Conservation (phyloP, 2,797 vertebrate species). For the Alca torda region DNA sequence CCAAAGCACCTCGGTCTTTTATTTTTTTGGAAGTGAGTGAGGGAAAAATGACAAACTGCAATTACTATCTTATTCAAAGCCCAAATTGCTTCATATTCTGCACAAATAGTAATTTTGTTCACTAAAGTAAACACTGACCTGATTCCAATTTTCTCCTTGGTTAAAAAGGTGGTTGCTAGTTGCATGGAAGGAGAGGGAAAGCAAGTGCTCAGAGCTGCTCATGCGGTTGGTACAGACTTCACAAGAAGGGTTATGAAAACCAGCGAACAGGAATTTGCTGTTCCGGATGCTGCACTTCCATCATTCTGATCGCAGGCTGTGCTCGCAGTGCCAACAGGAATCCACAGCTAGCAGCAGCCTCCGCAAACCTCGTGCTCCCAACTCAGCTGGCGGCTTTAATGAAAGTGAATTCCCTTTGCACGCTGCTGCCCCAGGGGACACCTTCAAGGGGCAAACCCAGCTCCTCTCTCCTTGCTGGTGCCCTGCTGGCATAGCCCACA, state of each 20-base stretch:
- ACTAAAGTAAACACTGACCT: neutral
- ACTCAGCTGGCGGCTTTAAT: neutral
- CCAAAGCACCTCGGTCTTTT: neutral
- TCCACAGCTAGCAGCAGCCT: neutral
- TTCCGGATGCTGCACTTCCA: neutral
- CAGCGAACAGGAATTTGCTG: neutral
- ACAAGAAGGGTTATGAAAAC: neutral
- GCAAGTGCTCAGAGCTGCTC: neutral
- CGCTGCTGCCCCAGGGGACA: neutral
- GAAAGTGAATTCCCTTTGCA: neutral
- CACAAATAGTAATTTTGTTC: neutral
- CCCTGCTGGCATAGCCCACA: neutral
- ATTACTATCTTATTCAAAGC: neutral
- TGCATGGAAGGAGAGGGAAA: neutral
- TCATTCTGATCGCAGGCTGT: neutral
- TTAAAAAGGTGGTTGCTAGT: neutral
- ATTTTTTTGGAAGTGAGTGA: neutral
- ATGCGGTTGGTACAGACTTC: neutral
- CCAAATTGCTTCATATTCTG: neutral
- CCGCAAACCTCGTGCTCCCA: neutral
- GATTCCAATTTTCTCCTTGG: neutral
- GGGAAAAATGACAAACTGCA: neutral
- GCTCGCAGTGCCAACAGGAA: neutral
- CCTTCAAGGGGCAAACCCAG: neutral
- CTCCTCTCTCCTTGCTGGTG: neutral